Evolutionary conservation across 2,888 invertebrate genomes (phyloP).

Genomic region (Mythimna loreyi): DNA sequence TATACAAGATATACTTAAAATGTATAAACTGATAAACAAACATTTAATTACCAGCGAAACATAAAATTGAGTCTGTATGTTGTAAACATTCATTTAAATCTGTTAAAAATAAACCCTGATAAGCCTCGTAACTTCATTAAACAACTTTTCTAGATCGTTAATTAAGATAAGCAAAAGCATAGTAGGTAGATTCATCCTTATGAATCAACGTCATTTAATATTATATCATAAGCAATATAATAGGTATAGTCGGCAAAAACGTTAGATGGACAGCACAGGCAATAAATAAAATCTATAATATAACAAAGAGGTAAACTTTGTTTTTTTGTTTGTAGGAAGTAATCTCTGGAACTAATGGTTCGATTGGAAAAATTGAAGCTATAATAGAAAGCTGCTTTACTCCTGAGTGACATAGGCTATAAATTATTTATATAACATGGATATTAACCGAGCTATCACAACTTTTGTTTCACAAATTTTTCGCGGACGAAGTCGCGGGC

Average conservation of each 20-base stretch:
- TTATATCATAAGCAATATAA: constrained; percentile 19
- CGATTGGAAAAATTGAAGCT: too few species aligned
- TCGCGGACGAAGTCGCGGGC: too few species aligned
- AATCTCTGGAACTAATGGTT: too few species aligned
- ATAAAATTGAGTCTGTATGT: neutral
- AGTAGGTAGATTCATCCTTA: constrained; percentile 12
- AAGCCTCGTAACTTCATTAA: constrained; percentile 17
- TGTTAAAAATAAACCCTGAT: constrained; percentile 28
- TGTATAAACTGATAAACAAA: constrained; percentile 2
- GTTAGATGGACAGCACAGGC: neutral
- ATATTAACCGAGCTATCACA: too few species aligned
- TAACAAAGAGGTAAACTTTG: too few species aligned
- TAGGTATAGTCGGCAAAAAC: constrained; percentile 7
- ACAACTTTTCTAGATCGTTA: constrained; percentile 34
- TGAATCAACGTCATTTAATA: constrained; percentile 30
- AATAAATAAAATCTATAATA: too few species aligned
- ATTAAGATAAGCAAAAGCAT: constrained; percentile 33
- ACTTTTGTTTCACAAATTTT: too few species aligned
- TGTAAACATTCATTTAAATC: constrained; percentile 25
- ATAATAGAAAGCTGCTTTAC: too few species aligned
- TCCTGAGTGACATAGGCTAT: too few species aligned
- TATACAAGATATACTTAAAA: constrained; percentile 1
- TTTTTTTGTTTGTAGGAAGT: too few species aligned
- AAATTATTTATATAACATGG: too few species aligned
- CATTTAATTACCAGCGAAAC: constrained; percentile 1